Base-by-base conservation (phyloP, 2,888 invertebrate species). In the Archips crataeganus region DNA sequence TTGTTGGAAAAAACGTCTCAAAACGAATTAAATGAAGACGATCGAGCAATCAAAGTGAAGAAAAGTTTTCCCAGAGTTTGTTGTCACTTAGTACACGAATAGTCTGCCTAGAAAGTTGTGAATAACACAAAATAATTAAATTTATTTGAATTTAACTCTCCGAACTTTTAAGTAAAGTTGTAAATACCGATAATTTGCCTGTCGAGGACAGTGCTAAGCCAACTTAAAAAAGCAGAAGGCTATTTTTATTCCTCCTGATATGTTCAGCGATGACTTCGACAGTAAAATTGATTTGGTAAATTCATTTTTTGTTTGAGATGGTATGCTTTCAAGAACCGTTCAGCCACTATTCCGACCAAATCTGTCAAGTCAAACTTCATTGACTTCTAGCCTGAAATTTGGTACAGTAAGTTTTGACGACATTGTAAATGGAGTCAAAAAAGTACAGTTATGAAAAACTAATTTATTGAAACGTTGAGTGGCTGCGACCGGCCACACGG, bases 401-500 rank as follows among this genome's bases (percentile, higher is more conserved):
- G 23, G 23, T 23, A 23, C 23, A 23, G 23, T 23, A 23, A 23
- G 39, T 39, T 39, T 6, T 0, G 39, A 6, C 6, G 39, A 5
- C 39, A 39, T 6, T 39, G 6, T 6, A 39, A 4, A 5, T 6
- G 6, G 5, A 39, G 39, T 39, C 4, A 39, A 4, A 5, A 39
- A 39, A 4, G 1, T 36, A 39, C 39, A 3, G 4, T 6, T 1
- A 39, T 5, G 5, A 5, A 36, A 39, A 39, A 39, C 23, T 54
- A 66, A 71, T 57, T 67, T 65, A 74, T 71, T 63, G 32, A 42
- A 47, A 63, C 15, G 32, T 66, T 32, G 57, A 68, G 10, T 51
- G 39, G 47, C 57, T 42, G 3, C 23, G 59, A 32, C 59, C 10
- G 23, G 57, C 67, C 23, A 59, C 34, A 11, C 11, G 49, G 42